Conservation (phyloP, 2,888 invertebrate species). For the Abscondita cerata region DNA sequence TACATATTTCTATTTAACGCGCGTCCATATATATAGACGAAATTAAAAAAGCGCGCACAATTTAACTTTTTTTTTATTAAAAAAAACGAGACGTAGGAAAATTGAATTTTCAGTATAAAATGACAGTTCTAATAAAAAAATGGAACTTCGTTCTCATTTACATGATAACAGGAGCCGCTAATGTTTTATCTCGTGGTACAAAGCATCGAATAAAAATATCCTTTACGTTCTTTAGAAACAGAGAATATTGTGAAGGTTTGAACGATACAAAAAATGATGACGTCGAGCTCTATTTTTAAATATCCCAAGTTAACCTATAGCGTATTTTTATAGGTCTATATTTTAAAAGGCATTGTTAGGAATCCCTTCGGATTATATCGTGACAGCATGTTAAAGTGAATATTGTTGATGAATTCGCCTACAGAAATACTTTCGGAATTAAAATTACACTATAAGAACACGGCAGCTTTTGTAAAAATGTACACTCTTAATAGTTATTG, state of each 20-base stretch:
- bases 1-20: no score
- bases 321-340: constrained; percentile 29
- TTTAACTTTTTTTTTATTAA: no score
- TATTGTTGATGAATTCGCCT: no score
- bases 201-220: constrained; percentile 26
- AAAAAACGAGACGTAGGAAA: constrained; percentile 14
- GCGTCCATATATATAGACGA: no score
- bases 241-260: constrained; percentile 11
- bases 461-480: no score
- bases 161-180: constrained; percentile 36
- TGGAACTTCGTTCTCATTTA: constrained; percentile 34
- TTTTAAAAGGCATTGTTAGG: constrained; percentile 23
- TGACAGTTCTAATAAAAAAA: constrained; percentile 34
- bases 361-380: constrained; percentile 23
- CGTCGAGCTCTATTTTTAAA: constrained; percentile 14
- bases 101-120: constrained; percentile 33
- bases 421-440: no score
- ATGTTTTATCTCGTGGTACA: constrained; percentile 32
- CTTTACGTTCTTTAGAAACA: constrained; percentile 18
- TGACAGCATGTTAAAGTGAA: no score
- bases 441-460: no score
- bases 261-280: constrained; percentile 14
- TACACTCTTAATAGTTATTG: no score
- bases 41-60: no score
- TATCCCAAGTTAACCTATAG: constrained; percentile 5